Percentiles rank a stretch among this genome's conserved stretches.
phyloP scores from a whole-genome alignment of 2,797 vertebrate genomes.

The Leptodactylus fallax region DNA sequence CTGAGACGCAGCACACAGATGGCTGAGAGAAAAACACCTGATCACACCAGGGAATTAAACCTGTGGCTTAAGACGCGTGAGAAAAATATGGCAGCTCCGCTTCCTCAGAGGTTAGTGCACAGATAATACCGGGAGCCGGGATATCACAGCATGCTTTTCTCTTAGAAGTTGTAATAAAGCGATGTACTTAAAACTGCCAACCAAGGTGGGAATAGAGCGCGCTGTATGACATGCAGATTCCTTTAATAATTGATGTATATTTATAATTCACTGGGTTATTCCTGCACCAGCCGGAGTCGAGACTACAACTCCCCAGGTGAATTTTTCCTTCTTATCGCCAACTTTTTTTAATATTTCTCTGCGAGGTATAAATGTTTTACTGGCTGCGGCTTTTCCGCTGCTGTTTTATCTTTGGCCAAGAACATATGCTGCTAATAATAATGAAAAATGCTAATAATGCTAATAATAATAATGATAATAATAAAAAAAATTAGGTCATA shows the following conservation, averaged over 20 bases:
- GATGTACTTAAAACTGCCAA: constrained; percentile 14
- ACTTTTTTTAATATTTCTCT: constrained; percentile 63
- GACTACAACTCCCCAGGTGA: constrained; percentile 64
- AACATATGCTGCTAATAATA: constrained; percentile 30
- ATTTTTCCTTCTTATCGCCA: constrained; percentile 62
- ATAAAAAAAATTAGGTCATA: background rate
- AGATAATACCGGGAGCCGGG: constrained; percentile 64
- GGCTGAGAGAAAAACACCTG: constrained; percentile 65
- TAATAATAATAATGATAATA: background rate
- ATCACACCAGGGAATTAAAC: constrained; percentile 60
- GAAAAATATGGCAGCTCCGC: constrained; percentile 75
- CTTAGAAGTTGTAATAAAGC: constrained; percentile 45
- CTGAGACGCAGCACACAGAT: constrained; percentile 55
- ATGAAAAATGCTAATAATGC: background rate
- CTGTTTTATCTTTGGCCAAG: constrained; percentile 1
- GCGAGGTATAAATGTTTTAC: constrained; percentile 67
- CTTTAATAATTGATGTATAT: constrained; percentile 68
- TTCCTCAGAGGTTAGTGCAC: constrained; percentile 66
- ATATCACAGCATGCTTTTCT: constrained; percentile 58
- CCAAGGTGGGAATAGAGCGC: constrained; percentile 65
- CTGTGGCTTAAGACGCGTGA: constrained; percentile 57
- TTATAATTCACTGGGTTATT: constrained; percentile 66
- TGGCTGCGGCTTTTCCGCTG: background rate
- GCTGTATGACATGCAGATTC: constrained; percentile 13
- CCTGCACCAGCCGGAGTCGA: constrained; percentile 51